phyloP scores from a whole-genome alignment of 2,888 invertebrate genomes.

The Platycheirus rosarum region DNA sequence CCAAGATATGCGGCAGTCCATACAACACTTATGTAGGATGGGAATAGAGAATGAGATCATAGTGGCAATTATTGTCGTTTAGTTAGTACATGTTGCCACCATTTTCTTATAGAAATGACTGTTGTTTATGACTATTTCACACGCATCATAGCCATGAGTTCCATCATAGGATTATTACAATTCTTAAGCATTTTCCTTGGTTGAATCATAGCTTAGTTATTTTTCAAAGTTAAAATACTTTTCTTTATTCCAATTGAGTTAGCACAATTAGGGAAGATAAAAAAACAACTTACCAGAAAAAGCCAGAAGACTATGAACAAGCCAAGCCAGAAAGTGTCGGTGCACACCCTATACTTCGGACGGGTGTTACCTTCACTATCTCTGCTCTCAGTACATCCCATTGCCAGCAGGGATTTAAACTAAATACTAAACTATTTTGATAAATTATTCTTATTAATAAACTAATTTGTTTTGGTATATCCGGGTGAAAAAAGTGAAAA shows the following conservation, averaged over 20 bases:
- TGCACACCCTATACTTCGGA: conserved; percentile 89
- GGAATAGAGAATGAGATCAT: conserved; percentile 63
- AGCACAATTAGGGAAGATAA: conserved; percentile 10
- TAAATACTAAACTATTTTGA: conserved; percentile 5
- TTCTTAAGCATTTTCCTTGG: conserved; percentile 37
- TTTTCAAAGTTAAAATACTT: background rate
- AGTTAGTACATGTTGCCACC: conserved; percentile 14
- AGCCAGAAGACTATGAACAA: conserved; percentile 92
- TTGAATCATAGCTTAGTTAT: conserved; percentile 36
- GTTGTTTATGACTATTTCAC: conserved; percentile 4
- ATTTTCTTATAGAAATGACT: background rate
- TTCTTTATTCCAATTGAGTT: conserved; percentile 8
- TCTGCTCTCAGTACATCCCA: conserved; percentile 88
- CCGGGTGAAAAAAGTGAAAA: conserved; percentile 12
- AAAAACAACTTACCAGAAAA: conserved; percentile 87
- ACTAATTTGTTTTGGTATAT: background rate
- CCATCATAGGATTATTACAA: background rate
- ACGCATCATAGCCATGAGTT: conserved; percentile 28
- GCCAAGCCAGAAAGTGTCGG: conserved; percentile 91
- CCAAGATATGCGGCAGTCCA: too few relatives aligned
- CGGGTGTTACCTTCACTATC: conserved; percentile 82
- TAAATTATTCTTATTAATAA: conserved; percentile 16
- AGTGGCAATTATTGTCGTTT: background rate
- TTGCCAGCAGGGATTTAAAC: conserved; percentile 76
- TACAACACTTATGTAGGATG: too few relatives aligned